Conservation (phyloP, 2,113 vertebrate species). For the Sisor rabdophorus region DNA sequence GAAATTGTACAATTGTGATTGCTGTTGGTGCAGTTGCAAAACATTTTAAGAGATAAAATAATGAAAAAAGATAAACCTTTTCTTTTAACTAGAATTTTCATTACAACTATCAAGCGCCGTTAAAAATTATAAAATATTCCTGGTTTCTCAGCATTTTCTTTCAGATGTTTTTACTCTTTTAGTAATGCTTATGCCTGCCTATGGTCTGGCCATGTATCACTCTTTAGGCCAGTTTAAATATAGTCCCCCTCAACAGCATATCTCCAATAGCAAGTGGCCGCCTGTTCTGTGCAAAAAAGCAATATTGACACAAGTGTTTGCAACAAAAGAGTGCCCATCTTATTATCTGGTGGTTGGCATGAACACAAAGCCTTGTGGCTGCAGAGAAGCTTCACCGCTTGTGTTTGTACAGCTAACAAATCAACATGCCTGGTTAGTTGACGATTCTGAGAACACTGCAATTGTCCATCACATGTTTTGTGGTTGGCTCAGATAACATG, state of each 20-base stretch:
- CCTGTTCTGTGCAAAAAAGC: slow-evolving; percentile 62
- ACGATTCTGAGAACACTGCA: slow-evolving; percentile 37
- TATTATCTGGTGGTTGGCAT: slow-evolving; percentile 52
- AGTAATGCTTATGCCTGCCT: slow-evolving; percentile 60
- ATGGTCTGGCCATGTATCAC: slow-evolving; percentile 53
- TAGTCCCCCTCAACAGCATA: slow-evolving; percentile 61
- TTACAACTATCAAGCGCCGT: slow-evolving; percentile 13
- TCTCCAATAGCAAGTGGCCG: slow-evolving; percentile 64
- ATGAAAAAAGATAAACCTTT: too few relatives aligned
- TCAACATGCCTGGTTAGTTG: slow-evolving; percentile 42
- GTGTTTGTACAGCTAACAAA: slow-evolving; percentile 56
- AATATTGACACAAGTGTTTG: slow-evolving; percentile 64
- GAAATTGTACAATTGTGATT: too few relatives aligned
- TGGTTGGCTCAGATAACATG: slow-evolving; percentile 44
- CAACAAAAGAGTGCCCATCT: slow-evolving; percentile 51
- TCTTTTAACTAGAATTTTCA: slow-evolving; percentile 9
- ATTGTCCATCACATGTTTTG: slow-evolving; percentile 44
- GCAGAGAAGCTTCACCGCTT: slow-evolving; percentile 46
- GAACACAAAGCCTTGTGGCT: slow-evolving; percentile 46
- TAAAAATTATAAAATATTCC: slow-evolving; percentile 24
- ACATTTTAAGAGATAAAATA: too few relatives aligned
- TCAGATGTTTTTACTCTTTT: slow-evolving; percentile 46
- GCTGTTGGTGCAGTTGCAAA: too few relatives aligned
- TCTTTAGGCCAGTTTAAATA: slow-evolving; percentile 47
- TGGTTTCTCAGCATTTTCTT: slow-evolving; percentile 16